A percentile compares a stretch with the other conserved stretches of the same genome.
Evolutionary conservation across 2,113 vertebrate species (phyloP).

Genomic region (Catharus minimus): DNA sequence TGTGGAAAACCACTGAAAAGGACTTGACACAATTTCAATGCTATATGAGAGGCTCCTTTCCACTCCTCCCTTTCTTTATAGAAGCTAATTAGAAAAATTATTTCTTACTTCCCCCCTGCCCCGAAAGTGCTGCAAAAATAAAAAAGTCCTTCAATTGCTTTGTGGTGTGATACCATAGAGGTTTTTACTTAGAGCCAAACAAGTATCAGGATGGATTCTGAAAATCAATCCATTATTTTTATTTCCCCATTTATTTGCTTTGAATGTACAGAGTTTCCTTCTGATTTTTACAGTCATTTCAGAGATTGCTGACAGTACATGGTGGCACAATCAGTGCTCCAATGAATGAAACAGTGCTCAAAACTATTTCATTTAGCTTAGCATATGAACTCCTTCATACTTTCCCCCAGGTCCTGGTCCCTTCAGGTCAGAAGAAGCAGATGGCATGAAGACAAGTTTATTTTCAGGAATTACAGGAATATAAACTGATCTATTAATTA

Average conservation of each 20-base stretch:
- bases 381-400: not conserved
- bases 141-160: not conserved
- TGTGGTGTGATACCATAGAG: not conserved
- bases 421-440: not conserved
- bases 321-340: not conserved
- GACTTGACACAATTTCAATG: not conserved
- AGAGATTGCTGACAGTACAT: not conserved
- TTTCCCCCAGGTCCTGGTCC: not conserved
- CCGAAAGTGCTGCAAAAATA: not conserved
- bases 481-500: not conserved
- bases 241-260: not conserved
- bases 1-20: not conserved
- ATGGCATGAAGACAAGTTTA: not conserved
- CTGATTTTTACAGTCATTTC: not conserved
- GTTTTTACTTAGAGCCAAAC: not conserved
- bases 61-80: not conserved
- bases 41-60: not conserved
- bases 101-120: not conserved
- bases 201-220: not conserved
- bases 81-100: not conserved
- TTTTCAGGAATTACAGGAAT: not conserved
- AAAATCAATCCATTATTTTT: not conserved
- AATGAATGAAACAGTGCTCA: not conserved
- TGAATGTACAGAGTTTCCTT: not conserved
- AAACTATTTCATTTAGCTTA: not conserved